A percentile compares a stretch with the other conserved stretches of the same genome.
These are phyloP conservation scores for Pomacea maculata DNA, from an alignment of 1,140 invertebrate species.

Conservation along the genomic window DNA sequence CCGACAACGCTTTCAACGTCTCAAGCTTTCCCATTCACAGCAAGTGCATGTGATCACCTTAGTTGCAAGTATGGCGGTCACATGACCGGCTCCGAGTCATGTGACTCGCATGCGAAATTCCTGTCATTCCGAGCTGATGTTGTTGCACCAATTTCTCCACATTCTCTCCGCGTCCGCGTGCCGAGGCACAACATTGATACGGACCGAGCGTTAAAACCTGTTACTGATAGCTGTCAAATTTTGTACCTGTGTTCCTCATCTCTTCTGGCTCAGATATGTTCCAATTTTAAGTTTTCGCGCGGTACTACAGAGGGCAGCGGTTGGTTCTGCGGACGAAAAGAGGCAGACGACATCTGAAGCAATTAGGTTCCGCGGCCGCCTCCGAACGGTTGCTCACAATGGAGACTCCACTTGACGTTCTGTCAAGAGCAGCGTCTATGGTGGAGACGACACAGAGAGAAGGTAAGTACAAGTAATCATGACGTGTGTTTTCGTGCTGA, in stretches of 20 bases:
- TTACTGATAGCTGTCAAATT: no score
- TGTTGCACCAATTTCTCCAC: conserved; percentile 14
- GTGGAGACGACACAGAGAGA: conserved; percentile 65
- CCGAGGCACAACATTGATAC: no score
- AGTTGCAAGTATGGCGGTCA: conserved; percentile 12
- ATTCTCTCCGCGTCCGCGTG: conserved; percentile 6
- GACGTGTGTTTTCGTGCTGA: no score
- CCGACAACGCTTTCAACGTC: neutral
- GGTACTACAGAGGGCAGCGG: neutral
- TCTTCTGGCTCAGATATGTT: neutral
- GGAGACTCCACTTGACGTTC: conserved; percentile 86
- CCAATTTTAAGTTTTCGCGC: conserved; percentile 15
- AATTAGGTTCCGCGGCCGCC: conserved; percentile 14
- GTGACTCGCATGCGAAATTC: conserved; percentile 19
- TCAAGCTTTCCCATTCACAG: conserved; percentile 17
- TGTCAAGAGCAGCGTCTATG: conserved; percentile 91
- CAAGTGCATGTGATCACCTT: conserved; percentile 4
- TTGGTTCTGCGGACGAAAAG: neutral
- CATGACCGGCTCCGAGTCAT: conserved; percentile 11
- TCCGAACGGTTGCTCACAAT: conserved; percentile 51
- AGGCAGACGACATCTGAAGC: conserved; percentile 23
- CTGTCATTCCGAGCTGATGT: conserved; percentile 26
- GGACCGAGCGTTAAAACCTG: no score
- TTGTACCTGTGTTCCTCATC: no score
- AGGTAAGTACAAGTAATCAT: conserved; percentile 29